Evolutionary conservation across 2,888 invertebrate genomes (phyloP).

Genomic region (Drosophila pseudotakahashii): DNA sequence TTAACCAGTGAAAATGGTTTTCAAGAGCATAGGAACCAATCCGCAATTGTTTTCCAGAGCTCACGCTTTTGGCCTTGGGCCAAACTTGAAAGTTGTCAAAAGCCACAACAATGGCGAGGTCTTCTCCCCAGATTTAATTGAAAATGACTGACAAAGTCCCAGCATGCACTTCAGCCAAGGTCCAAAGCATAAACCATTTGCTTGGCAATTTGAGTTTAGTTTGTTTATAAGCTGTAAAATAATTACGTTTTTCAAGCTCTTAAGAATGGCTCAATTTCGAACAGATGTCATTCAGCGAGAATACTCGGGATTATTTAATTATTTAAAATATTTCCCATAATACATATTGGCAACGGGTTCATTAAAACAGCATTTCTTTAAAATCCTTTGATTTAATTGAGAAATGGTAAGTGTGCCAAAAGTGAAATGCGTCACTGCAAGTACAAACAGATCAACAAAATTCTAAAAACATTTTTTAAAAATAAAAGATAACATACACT

Average conservation of each 20-base stretch:
- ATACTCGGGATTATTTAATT: too few relatives aligned
- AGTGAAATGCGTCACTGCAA: constrained; percentile 15
- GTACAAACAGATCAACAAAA: neutral
- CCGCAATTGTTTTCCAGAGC: too few relatives aligned
- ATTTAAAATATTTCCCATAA: constrained; percentile 2
- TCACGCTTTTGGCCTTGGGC: constrained; percentile 10
- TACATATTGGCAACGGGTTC: constrained; percentile 13
- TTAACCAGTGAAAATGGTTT: too few relatives aligned
- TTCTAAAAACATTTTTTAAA: neutral
- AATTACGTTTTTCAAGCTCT: neutral
- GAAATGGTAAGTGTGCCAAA: constrained; percentile 29
- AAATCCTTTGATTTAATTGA: constrained; percentile 10
- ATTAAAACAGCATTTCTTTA: constrained; percentile 3
- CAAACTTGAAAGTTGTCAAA: constrained; percentile 37
- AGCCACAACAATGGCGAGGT: constrained; percentile 41
- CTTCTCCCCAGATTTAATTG: constrained; percentile 2
- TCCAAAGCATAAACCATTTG: constrained; percentile 28
- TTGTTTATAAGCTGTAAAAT: constrained; percentile 14
- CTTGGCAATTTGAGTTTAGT: constrained; percentile 20
- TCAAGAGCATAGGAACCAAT: too few relatives aligned
- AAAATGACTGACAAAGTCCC: constrained; percentile 9
- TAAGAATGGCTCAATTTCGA: neutral
- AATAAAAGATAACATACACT: neutral
- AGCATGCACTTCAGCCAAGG: constrained; percentile 24
- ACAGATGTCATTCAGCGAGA: neutral